A percentile compares a stretch with the other conserved stretches of the same genome.
Conservation (phyloP, 2,888 invertebrate species). For the Leptopterna dolabrata region DNA sequence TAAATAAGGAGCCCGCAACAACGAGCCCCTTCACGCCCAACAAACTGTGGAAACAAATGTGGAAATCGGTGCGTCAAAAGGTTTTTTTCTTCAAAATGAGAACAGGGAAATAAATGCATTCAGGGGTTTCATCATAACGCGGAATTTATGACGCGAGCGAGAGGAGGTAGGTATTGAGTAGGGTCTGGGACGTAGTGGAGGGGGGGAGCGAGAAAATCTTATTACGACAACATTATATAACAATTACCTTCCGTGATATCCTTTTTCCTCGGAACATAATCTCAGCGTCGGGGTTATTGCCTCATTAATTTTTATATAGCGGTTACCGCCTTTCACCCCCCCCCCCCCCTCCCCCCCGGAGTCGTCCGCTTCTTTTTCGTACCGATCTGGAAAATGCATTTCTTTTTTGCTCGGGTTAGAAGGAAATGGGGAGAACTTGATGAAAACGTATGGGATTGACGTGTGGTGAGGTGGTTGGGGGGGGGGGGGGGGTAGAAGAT, state of each 20-base stretch:
- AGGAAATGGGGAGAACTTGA: background rate
- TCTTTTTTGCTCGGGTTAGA: background rate
- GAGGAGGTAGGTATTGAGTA: background rate
- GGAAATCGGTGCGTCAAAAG: too few species aligned
- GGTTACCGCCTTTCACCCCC: background rate
- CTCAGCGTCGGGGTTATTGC: conserved; percentile 32
- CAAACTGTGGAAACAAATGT: too few species aligned
- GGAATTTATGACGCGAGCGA: background rate
- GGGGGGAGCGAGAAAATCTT: background rate
- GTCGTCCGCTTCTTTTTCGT: too few species aligned
- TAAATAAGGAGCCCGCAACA: too few species aligned
- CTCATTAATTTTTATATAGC: conserved; percentile 52
- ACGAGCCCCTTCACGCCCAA: too few species aligned
- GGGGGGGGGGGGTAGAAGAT: too few species aligned
- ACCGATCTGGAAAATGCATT: background rate
- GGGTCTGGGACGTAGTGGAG: background rate
- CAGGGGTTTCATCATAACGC: background rate
- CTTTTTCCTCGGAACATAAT: conserved; percentile 10
- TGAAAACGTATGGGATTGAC: conserved; percentile 1
- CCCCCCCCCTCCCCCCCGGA: background rate
- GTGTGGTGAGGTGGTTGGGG: too few species aligned
- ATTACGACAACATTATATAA: conserved; percentile 7
- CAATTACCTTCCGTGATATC: conserved; percentile 8
- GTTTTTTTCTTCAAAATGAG: background rate
- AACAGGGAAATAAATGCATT: background rate